Evolutionary conservation across 2,113 vertebrate genomes (phyloP).

Genomic region (Lophura nycthemera): DNA sequence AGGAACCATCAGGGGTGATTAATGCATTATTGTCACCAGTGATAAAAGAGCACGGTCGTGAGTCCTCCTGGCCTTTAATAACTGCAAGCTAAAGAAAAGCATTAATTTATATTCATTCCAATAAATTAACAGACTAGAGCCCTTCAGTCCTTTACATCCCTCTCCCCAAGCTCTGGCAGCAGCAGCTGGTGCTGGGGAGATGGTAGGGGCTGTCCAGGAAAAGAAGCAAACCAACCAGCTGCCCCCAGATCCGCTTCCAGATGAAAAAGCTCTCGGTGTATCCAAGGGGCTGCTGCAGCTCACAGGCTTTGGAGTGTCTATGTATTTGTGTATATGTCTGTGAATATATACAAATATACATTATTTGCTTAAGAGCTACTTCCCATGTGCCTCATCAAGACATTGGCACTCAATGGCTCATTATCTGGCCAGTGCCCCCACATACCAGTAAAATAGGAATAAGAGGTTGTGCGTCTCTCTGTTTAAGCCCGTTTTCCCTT

Average conservation of each 20-base stretch:
- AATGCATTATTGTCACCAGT: not conserved
- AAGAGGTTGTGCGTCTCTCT: not conserved
- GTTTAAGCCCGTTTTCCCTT: not conserved
- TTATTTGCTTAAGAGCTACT: not conserved
- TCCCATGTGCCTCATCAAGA: not conserved
- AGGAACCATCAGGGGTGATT: not conserved
- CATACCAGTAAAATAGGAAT: not conserved
- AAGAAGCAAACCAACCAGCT: not conserved
- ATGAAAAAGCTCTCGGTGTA: not conserved
- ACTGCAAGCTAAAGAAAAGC: constrained; percentile 32
- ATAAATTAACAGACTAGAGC: constrained; percentile 20
- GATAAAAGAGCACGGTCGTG: not conserved
- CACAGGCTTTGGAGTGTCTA: not conserved
- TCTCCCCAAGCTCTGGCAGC: not conserved
- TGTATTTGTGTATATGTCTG: not conserved
- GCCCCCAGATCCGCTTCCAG: not conserved
- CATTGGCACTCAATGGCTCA: not conserved
- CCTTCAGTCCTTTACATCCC: not conserved
- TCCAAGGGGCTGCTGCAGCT: not conserved
- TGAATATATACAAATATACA: not conserved
- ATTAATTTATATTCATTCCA: constrained; percentile 39
- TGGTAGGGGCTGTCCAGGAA: not conserved
- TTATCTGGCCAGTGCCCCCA: not conserved
- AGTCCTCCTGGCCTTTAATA: constrained; percentile 13
- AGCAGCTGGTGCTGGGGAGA: accelerated